Conservation (phyloP, 2,797 vertebrate genomes). For the Melanotaenia boesemani region DNA sequence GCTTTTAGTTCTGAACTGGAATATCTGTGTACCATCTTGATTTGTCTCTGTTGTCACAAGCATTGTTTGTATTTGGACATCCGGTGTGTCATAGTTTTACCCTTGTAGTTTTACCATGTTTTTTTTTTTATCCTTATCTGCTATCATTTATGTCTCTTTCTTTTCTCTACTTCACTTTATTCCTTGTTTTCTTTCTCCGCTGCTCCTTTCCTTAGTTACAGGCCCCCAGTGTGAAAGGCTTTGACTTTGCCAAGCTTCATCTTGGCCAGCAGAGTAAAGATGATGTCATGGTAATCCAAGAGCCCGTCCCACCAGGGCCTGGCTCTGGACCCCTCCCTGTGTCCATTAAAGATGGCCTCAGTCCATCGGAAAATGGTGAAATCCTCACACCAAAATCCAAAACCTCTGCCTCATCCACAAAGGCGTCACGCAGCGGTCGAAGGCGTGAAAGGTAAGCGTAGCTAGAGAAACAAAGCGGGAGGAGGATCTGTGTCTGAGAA, state of each 20-base stretch:
- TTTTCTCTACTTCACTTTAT: conserved; percentile 8
- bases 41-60: not conserved
- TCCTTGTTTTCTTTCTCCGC: conserved; percentile 14
- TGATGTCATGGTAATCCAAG: conserved; percentile 95
- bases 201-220: conserved; percentile 75
- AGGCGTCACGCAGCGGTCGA: conserved; percentile 85
- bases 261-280: conserved; percentile 98
- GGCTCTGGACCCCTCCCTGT: conserved; percentile 85
- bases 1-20: conserved; percentile 2
- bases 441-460: conserved; percentile 89
- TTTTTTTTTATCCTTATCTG: not conserved
- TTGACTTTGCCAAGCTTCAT: conserved; percentile 99
- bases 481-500: not conserved
- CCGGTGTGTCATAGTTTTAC: not conserved
- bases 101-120: not conserved
- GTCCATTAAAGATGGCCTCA: conserved; percentile 88
- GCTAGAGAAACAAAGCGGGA: not conserved
- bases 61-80: not conserved
- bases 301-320: conserved; percentile 81
- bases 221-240: conserved; percentile 94
- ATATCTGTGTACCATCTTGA: not conserved
- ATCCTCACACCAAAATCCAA: conserved; percentile 90
- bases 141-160: not conserved
- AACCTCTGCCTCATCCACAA: conserved; percentile 84
- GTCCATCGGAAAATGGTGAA: conserved; percentile 90